These are phyloP conservation scores for Todus mexicanus DNA, from an alignment of 2,797 vertebrate species.

Conservation along the genomic window DNA sequence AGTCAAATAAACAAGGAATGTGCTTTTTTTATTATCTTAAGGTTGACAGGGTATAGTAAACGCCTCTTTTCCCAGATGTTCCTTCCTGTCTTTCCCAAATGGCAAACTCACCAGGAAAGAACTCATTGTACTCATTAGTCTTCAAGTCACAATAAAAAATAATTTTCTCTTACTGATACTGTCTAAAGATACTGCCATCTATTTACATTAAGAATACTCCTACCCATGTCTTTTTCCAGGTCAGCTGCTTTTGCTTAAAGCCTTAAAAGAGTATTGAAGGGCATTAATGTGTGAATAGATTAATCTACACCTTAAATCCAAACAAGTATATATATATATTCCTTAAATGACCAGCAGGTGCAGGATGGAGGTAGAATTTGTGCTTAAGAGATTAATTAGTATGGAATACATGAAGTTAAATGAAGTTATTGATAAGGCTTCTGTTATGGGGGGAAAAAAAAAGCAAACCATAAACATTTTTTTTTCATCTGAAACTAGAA, in stretches of 20 bases:
- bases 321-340: not conserved
- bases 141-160: constrained; percentile 46
- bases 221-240: not conserved
- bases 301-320: not conserved
- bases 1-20: constrained; percentile 56
- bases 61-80: constrained; percentile 34
- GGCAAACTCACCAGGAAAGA: constrained; percentile 22
- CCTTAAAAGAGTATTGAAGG: not conserved
- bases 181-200: not conserved
- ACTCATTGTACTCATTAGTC: constrained; percentile 48
- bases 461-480: not conserved
- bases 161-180: constrained; percentile 2
- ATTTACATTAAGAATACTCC: not conserved
- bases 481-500: not conserved
- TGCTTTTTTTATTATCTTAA: constrained; percentile 33
- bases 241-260: not conserved
- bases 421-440: not conserved
- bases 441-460: not conserved
- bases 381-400: not conserved
- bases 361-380: not conserved
- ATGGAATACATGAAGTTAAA: not conserved
- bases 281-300: not conserved
- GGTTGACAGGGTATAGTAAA: constrained; percentile 24
- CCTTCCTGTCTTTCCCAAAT: constrained; percentile 29
- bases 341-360: not conserved